These are phyloP conservation scores for Gnathonemus echidnorhynchus DNA, from an alignment of 2,113 vertebrate genomes.

Conservation along the genomic window DNA sequence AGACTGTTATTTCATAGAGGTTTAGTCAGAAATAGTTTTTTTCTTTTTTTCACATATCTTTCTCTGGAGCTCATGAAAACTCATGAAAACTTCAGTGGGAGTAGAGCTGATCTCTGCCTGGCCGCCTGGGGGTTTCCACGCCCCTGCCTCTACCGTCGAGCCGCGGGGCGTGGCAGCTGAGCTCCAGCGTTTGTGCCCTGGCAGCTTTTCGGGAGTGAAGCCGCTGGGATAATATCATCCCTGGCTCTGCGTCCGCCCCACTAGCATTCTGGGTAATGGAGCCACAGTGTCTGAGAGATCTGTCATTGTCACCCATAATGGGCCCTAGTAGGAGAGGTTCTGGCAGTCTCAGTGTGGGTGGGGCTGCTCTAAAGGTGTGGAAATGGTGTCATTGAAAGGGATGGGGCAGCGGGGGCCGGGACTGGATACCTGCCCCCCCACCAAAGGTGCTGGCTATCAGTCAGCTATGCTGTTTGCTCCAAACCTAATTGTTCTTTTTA, in stretches of 20 bases:
- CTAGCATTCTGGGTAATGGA: not conserved
- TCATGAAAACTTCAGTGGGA: not conserved
- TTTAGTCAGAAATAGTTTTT: not conserved
- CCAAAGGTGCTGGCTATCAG: constrained; percentile 10
- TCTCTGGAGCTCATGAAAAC: not conserved
- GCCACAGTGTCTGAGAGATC: not conserved
- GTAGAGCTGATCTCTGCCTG: not conserved
- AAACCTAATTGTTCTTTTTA: not conserved
- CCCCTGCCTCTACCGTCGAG: not conserved
- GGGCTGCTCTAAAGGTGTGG: not conserved
- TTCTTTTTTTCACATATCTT: not conserved
- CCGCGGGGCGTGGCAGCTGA: not conserved
- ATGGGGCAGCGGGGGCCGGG: not conserved
- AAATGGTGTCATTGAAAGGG: constrained; percentile 6
- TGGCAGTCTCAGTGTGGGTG: not conserved
- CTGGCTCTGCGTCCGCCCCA: not conserved
- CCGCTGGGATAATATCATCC: constrained; percentile 8
- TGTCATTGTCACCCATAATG: not conserved
- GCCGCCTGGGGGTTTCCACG: not conserved
- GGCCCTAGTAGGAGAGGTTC: not conserved
- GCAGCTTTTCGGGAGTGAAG: not conserved
- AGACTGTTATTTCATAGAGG: not conserved
- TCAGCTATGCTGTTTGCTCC: not conserved
- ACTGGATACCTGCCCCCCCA: not conserved
- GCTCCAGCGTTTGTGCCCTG: not conserved